Base-by-base conservation (phyloP, 2,113 vertebrate genomes). In the Atractosteus spatula region DNA sequence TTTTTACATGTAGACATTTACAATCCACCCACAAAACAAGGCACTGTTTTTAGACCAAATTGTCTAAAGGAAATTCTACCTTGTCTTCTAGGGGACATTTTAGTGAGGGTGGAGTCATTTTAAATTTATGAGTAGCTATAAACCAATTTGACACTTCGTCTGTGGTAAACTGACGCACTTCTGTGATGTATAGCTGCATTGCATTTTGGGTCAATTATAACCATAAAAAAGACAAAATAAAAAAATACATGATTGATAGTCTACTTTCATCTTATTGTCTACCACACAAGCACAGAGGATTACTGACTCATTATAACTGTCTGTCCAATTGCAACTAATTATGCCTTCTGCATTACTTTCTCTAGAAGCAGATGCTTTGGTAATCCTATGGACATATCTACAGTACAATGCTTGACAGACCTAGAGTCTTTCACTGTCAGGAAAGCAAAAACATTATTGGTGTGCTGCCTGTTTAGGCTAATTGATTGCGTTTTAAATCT, bases 211-310 rank as follows among this genome's bases (percentile, higher is more conserved):
- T 80, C 77, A 62, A 11, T 77, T 55, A 64, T 13, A 69, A 73
- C 84, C 85, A 82, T 84, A 84, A 83, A 62, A 12, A 45, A 59
- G 11, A 41, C 41, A 68, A 81, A 59, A 44, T 69, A 77, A 79
- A 83, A 79, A 81, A 83, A 79, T 17, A 57, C 76, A 68, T 85
- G 88, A 88, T 86, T 82, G 84, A 90, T 89, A 84, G 80, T 69
- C 77, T 47, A 70, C 81, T 89, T 87, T 88, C 72, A 88, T 87
- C 84, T 84, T 84, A 84, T 88, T 89, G 85, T 87, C 79, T 89
- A 76, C 82, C 83, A 84, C 78, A 81, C 77, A 72, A 79, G 68
- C 81, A 83, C 66, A 78, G 79, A 86, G 82, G 87, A 87, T 86
- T 85, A 85, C 85, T 8, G 80, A 71, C 79, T 86, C 79, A 82